Evolutionary conservation across 2,888 invertebrate genomes (phyloP), one percentile per base, ranked within the genome.

Genomic region (Cosmopolites sordidus): DNA sequence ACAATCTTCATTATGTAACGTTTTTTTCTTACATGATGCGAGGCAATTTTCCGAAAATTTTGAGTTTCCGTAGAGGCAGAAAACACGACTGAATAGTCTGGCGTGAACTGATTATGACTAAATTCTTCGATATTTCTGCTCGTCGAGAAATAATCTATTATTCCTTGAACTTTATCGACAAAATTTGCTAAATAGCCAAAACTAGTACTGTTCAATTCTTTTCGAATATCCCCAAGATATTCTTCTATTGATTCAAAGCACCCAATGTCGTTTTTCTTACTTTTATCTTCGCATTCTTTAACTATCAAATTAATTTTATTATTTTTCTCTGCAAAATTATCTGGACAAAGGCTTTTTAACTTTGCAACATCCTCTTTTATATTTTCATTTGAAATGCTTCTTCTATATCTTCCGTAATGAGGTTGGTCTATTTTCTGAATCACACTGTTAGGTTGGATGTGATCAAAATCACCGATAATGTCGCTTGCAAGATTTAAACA

Each of bases 1-100:
- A 72, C 69, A 18, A 67, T 64, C 53, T 69, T 68, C 3, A 71
- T 37, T 15, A 70, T 62, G 51, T 68, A 69, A 15, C 70, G 58
- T 54, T 69, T 71, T 39, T 60, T 62, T 29, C 64, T 56, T 16
- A 54, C 53, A 30, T 58, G 58, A 12, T 29, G 43, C 1, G 48
- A 48, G 4, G 55, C 37, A 18, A 17, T 50, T 15, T 57, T 30
- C 17, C 38, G 49, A 56, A 53, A 54, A 60, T 56, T 55, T 52
- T 51, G 39, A 14, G 11, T 39, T 46, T 59, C 52, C 12, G 27
- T 40, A 15, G 51, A 56, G 30, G 54, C 42, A 27, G 49, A 15
- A 40, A 56, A 58, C 11, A 53, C 60, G 16, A 58, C 29, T 16
- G 51, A 52, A 48, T 63, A 64, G 3, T 61, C 58, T 9, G 63